phyloP scores from a whole-genome alignment of 2,888 invertebrate genomes.

The Trachelus tabidus region DNA sequence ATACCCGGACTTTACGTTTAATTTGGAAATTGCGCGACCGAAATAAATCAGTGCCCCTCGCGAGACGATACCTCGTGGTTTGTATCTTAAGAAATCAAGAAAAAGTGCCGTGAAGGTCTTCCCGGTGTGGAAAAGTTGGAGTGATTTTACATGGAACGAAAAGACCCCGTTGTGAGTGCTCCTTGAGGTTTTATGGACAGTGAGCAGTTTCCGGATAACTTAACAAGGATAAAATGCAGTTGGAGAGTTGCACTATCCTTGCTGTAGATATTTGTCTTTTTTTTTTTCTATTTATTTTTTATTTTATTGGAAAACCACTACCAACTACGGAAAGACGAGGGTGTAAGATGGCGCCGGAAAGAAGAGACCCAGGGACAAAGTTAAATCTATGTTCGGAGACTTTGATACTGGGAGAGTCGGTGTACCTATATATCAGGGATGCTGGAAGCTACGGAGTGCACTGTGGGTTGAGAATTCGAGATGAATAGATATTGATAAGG shows the following conservation, averaged over 20 bases:
- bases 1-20: constrained; percentile 36
- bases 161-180: neutral
- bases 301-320: neutral
- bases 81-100: neutral
- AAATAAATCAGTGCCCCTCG: neutral
- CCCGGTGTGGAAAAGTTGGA: neutral
- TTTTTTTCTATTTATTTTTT: neutral
- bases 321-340: neutral
- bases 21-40: constrained; percentile 38
- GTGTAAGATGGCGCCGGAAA: neutral
- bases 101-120: neutral
- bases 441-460: neutral
- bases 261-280: neutral
- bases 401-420: neutral
- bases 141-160: neutral
- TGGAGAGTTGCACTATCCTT: neutral
- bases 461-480: neutral
- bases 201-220: neutral
- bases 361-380: neutral
- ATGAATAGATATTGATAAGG: neutral
- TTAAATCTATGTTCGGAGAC: neutral
- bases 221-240: neutral
- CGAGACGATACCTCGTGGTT: neutral
- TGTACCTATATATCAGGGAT: neutral
- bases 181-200: neutral